Evolutionary conservation across 2,888 invertebrate species (phyloP).

Genomic region (Cordilura impudica): DNA sequence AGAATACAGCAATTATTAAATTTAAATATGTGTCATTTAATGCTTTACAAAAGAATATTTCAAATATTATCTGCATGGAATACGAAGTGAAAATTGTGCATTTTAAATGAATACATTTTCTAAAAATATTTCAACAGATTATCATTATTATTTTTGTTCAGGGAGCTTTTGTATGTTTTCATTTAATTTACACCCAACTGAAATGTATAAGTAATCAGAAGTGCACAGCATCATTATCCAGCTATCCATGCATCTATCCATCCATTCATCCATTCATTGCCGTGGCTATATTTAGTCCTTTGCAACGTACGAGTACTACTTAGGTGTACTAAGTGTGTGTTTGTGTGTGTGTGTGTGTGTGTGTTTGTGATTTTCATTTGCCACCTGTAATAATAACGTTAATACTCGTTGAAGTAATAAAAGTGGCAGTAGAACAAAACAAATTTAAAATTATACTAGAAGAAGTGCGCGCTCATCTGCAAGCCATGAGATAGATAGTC

Average conservation of each 20-base stretch:
- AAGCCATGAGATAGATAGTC: constrained; percentile 50
- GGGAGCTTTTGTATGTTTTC: constrained; percentile 56
- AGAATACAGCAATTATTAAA: neutral
- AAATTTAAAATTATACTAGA: constrained; percentile 30
- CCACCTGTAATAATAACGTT: constrained; percentile 58
- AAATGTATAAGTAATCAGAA: constrained; percentile 50
- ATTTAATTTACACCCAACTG: constrained; percentile 59
- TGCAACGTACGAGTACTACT: too few relatives aligned
- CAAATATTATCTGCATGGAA: neutral
- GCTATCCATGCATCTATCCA: neutral
- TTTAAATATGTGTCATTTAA: neutral
- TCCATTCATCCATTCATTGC: constrained; percentile 4
- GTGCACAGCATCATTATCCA: constrained; percentile 38
- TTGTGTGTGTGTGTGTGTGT: too few relatives aligned
- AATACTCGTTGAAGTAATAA: constrained; percentile 31
- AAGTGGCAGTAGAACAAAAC: neutral
- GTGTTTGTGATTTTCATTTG: constrained; percentile 46
- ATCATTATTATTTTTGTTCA: constrained; percentile 45
- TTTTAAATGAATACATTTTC: constrained; percentile 20
- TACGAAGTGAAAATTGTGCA: neutral
- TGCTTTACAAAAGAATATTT: neutral
- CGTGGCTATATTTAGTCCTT: too few relatives aligned
- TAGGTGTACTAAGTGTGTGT: too few relatives aligned
- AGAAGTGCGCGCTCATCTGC: constrained; percentile 53
- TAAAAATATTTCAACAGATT: constrained; percentile 45